phyloP scores from a whole-genome alignment of 1,140 invertebrate species.

The Metaphire vulgaris region DNA sequence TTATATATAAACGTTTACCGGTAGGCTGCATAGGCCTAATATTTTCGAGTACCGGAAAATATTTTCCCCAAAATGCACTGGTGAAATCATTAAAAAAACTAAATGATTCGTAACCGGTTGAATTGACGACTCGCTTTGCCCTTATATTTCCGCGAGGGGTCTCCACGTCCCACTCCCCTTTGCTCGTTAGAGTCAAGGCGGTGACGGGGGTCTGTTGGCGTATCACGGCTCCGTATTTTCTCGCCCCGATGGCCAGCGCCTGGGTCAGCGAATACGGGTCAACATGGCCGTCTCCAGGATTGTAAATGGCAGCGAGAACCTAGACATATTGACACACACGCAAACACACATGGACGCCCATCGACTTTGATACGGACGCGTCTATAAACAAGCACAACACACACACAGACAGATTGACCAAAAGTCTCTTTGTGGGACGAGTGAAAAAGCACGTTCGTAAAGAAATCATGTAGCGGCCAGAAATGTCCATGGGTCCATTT shows the following conservation, averaged over 20 bases:
- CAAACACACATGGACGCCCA: background rate
- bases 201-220: constrained; percentile 35
- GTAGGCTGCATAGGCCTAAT: too few relatives aligned
- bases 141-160: constrained; percentile 40
- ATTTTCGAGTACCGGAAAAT: too few relatives aligned
- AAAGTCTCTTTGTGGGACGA: background rate
- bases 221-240: constrained; percentile 44
- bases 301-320: constrained; percentile 49
- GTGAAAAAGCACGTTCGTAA: background rate
- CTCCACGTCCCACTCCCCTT: constrained; percentile 45
- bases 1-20: too few relatives aligned
- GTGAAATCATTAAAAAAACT: too few relatives aligned
- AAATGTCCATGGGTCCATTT: too few relatives aligned
- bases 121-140: constrained; percentile 47
- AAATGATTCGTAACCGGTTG: too few relatives aligned
- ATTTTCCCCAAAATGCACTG: too few relatives aligned
- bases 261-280: constrained; percentile 52
- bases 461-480: too few relatives aligned
- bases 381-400: too few relatives aligned
- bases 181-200: constrained; percentile 32
- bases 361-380: too few relatives aligned
- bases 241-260: constrained; percentile 48
- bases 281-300: constrained; percentile 49
- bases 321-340: constrained; percentile 29
- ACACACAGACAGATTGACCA: constrained; percentile 3